Percentiles rank a stretch among this genome's conserved stretches.
Evolutionary conservation across 2,888 invertebrate genomes (phyloP).

Genomic region (Hemaris fuciformis): DNA sequence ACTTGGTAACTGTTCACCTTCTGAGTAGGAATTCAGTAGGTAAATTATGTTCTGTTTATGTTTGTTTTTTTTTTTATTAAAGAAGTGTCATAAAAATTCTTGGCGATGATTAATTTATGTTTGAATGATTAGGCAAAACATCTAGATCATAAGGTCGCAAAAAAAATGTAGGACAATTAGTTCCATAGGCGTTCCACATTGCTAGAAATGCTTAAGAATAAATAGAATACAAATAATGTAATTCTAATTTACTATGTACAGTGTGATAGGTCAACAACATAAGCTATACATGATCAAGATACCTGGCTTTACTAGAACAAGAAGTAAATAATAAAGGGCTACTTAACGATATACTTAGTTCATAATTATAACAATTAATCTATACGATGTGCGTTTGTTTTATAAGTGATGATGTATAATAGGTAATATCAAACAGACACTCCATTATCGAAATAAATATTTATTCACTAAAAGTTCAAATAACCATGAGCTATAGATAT

Average conservation of each 20-base stretch:
- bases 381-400: slow-evolving; percentile 5
- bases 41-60: not conserved
- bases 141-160: not conserved
- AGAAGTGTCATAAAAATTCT: not conserved
- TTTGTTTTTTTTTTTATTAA: not conserved
- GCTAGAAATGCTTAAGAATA: slow-evolving; percentile 17
- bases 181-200: slow-evolving; percentile 16
- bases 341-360: not conserved
- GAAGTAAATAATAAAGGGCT: not conserved
- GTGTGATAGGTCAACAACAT: not conserved
- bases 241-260: slow-evolving; percentile 3
- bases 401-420: not conserved
- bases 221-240: not conserved
- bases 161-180: not conserved
- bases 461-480: not conserved
- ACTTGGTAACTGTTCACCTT: slow-evolving; percentile 29
- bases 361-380: not conserved
- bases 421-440: not conserved
- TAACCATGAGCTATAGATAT: not conserved
- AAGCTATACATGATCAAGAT: not conserved
- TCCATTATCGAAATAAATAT: not conserved
- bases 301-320: slow-evolving; percentile 4
- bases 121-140: not conserved
- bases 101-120: not conserved
- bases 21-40: not conserved